Conservation (phyloP, 2,797 vertebrate genomes). For the Crocidura indochinensis region DNA sequence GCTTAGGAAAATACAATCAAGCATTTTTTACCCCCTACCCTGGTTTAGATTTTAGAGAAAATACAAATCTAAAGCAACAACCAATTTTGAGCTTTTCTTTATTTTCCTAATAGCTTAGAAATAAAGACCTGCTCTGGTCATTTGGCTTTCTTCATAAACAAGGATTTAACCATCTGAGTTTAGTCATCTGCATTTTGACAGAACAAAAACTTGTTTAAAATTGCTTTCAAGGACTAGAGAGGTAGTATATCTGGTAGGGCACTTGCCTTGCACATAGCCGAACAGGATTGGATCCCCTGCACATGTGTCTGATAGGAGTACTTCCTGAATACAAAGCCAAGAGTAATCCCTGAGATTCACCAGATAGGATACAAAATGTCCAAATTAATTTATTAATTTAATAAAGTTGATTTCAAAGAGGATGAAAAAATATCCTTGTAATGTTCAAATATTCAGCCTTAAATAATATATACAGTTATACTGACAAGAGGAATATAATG, state of each 20-base stretch:
- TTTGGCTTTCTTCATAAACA: not conserved
- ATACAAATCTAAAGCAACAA: not conserved
- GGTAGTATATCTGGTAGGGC: no score
- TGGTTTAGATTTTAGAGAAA: not conserved
- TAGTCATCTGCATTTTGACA: constrained; percentile 22
- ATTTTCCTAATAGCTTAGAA: not conserved
- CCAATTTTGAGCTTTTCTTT: not conserved
- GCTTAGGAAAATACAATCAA: not conserved
- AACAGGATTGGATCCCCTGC: no score
- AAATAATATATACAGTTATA: constrained; percentile 62
- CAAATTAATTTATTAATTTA: no score
- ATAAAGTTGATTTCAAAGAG: no score
- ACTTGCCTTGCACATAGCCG: no score
- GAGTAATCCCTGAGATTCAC: no score
- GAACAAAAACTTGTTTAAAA: constrained; percentile 26
- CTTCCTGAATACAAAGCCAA: no score
- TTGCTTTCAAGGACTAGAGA: no score
- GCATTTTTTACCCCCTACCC: not conserved
- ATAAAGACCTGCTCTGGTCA: not conserved
- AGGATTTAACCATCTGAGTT: constrained; percentile 14
- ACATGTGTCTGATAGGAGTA: no score
- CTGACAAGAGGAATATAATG: constrained; percentile 49
- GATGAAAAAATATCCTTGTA: not conserved
- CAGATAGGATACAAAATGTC: no score
- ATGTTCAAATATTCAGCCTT: constrained; percentile 30